Conservation (phyloP, 2,888 invertebrate species). For the Agonopterix arenella region DNA sequence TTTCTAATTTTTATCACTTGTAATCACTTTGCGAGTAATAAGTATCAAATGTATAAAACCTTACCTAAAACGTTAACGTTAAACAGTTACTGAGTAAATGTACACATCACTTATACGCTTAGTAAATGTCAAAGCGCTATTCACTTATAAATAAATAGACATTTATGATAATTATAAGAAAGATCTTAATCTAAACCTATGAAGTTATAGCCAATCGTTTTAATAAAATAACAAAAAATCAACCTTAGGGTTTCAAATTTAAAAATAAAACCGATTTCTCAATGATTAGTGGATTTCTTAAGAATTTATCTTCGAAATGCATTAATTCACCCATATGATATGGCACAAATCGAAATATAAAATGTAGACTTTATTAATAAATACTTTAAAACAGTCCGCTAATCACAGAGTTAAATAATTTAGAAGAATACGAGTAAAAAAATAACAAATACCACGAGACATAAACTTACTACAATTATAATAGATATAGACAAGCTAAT, state of each 20-base stretch:
- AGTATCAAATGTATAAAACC: conserved; percentile 76
- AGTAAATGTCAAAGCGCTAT: conserved; percentile 58
- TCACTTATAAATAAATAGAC: conserved; percentile 68
- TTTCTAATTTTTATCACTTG: conserved; percentile 64
- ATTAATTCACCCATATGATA: conserved; percentile 39
- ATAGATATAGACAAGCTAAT: conserved; percentile 61
- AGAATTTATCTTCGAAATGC: conserved; percentile 18
- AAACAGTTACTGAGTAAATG: conserved; percentile 65
- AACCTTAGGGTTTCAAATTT: conserved; percentile 5
- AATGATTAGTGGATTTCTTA: conserved; percentile 47
- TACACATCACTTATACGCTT: conserved; percentile 61
- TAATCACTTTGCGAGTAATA: conserved; percentile 73
- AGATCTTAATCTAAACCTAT: conserved; percentile 55
- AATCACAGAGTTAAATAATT: conserved; percentile 41
- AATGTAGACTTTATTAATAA: neutral
- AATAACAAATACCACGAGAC: conserved; percentile 31
- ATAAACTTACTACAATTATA: conserved; percentile 48
- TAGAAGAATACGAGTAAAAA: conserved; percentile 36
- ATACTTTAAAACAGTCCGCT: conserved; percentile 27
- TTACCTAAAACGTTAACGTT: conserved; percentile 60
- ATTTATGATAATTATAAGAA: conserved; percentile 63
- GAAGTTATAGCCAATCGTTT: conserved; percentile 40
- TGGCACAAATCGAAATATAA: conserved; percentile 48
- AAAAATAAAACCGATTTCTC: conserved; percentile 25
- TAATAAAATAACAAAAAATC: conserved; percentile 27